phyloP scores from a whole-genome alignment of 2,113 vertebrate genomes.

The Hypocryptadius cinnamomeus region DNA sequence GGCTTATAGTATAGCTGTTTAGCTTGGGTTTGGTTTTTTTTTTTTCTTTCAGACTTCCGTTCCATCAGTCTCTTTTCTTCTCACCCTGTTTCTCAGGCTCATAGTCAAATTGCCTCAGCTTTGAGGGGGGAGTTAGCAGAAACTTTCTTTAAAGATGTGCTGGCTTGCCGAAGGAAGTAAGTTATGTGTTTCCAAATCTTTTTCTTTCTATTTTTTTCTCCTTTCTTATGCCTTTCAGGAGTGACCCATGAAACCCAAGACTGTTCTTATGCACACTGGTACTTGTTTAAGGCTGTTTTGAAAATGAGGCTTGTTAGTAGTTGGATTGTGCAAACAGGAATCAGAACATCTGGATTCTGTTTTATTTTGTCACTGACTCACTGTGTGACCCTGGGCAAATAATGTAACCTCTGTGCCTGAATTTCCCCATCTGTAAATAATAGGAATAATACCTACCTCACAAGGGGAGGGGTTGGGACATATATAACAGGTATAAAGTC shows the following conservation, averaged over 20 bases:
- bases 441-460: slow-evolving; percentile 64
- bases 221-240: neutral
- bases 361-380: neutral
- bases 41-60: neutral
- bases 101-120: neutral
- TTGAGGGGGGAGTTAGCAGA: neutral
- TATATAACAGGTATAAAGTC: neutral
- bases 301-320: neutral
- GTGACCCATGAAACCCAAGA: neutral
- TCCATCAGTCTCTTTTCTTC: neutral
- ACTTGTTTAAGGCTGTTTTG: neutral
- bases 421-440: slow-evolving; percentile 60
- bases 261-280: neutral
- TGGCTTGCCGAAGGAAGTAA: neutral
- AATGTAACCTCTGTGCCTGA: slow-evolving; percentile 61
- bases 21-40: neutral
- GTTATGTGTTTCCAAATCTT: neutral
- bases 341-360: neutral
- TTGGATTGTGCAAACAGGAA: neutral
- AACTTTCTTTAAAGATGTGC: neutral
- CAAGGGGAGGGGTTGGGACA: slow-evolving; percentile 29
- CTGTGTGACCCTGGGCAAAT: slow-evolving; percentile 55
- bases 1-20: neutral
- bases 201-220: neutral
- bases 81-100: neutral